Base-by-base conservation (phyloP, 2,113 vertebrate species). In the Brienomyrus brachyistius region DNA sequence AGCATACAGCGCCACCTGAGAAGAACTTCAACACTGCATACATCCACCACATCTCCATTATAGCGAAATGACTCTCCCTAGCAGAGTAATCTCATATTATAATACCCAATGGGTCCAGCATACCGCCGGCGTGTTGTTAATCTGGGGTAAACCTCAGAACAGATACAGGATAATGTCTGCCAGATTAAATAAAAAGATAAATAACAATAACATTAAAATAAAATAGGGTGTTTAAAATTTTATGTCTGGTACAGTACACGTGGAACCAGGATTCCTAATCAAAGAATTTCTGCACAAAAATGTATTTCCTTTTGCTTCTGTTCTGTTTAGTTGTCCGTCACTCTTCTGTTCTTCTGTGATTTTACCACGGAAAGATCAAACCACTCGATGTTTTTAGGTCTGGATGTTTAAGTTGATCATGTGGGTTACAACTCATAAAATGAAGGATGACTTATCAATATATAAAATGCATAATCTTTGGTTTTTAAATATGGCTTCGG, bases 401-500 rank as follows among this genome's bases (percentile, higher is more conserved):
- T 80, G 74, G 13, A 80, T 19, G 31, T 77, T 77, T 11, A 40
- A 77, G 70, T 77, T 77, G 74, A 80, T 80, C 35, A 17, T 80
- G 74, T 80, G 74, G 17, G 74, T 80, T 80, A 19, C 74, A 19
- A 80, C 74, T 80, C 35, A 80, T 80, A 40, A 40, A 43, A 19
- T 40, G 13, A 80, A 43, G 35, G 31, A 2, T 43, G 31, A 80
- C 35, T 5, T 43, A 80, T 11, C 11, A 43, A 80, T 80, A 80
- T 80, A 80, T 80, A 43, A 80, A 80, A 80, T 80, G 74, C n/a
- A n/a, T 48, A 47, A 23, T 84, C 82, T 84, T 84, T 84, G 82
- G 82, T 48, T 84, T 84, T 84, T 84, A 23, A 35, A 87, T 87
- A 87, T 52, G 84, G 84, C 84, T 86, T 86, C 50, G 13, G 47